Percentiles rank a stretch among this genome's conserved stretches.
phyloP scores from a whole-genome alignment of 2,113 vertebrate species.

The Aythya baeri region DNA sequence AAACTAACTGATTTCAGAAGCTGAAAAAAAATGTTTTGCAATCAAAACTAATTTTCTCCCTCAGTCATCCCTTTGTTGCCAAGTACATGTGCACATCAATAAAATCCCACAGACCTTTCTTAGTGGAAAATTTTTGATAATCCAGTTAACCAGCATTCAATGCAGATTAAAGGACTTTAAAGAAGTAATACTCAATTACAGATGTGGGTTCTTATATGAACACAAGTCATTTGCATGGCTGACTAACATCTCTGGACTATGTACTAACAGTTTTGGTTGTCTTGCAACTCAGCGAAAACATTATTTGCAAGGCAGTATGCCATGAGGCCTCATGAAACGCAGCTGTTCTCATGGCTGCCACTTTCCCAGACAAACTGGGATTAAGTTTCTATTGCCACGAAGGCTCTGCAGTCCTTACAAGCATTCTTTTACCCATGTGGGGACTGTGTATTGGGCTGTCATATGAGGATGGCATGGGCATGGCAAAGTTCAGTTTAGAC shows the following conservation, averaged over 20 bases:
- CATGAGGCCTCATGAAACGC: background rate
- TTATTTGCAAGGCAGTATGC: background rate
- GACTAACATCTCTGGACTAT: background rate
- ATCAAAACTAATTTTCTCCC: background rate
- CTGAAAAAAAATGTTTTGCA: background rate
- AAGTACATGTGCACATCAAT: background rate
- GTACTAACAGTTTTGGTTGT: background rate
- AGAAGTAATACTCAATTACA: background rate
- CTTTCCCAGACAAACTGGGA: slow-evolving; percentile 8
- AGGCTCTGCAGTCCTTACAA: background rate
- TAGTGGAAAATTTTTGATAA: background rate
- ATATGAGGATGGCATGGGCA: background rate
- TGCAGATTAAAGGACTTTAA: background rate
- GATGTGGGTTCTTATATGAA: background rate
- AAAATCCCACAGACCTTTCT: background rate
- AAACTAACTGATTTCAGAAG: background rate
- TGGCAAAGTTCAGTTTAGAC: background rate
- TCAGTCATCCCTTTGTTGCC: background rate
- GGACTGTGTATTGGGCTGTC: background rate
- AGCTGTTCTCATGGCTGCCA: background rate
- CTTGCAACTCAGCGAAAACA: background rate
- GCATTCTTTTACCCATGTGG: background rate
- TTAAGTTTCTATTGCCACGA: slow-evolving; percentile 16
- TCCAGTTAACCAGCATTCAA: background rate
- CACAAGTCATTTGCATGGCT: background rate